Evolutionary conservation across 2,888 invertebrate species (phyloP), one percentile per base, ranked within the genome.

Genomic region (Macrosoma leucophasiata): DNA sequence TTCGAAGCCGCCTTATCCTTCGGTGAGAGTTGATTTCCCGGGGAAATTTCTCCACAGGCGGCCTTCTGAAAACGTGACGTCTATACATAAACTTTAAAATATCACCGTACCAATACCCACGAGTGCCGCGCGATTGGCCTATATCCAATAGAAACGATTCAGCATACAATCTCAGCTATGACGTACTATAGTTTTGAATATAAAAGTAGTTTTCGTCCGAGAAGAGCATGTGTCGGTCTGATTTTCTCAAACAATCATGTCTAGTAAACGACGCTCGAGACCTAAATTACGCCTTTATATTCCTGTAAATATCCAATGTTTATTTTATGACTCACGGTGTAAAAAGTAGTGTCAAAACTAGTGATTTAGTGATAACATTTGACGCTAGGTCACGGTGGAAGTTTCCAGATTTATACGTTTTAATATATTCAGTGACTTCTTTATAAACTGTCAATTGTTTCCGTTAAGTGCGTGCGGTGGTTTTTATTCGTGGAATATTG

Each of bases 231-330:
- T 59, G 58, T 56, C 50, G 57, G 56, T 61, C 60, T 54, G 43
- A 57, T 59, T 46, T 44, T 36, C 46, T 58, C 56, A 61, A 52
- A 53, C 49, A 55, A 65, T 51, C 49, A 82, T 79, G 78, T 74
- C 78, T 65, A 73, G 73, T 20, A 77, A 69, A 58, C 69, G 78
- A 40, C 78, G 81, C 37, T 62, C 67, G 50, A 74, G 76, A 58
- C 77, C 79, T 42, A 79, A 82, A 75, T 73, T 79, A 55, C 82
- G 79, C 66, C 63, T 78, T 50, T 60, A 62, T 52, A 75, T 77
- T 58, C 70, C 68, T 48, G 82, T 82, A 79, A 78, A 57, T 77
- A 77, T 70, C 68, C 63, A 71, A 72, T 73, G 62, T 74, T 74
- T 73, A 55, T 58, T 59, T 61, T 55, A 59, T 69, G 67, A 73